Evolutionary conservation across 2,113 vertebrate genomes (phyloP).

Genomic region (Phrynocephalus versicolor): DNA sequence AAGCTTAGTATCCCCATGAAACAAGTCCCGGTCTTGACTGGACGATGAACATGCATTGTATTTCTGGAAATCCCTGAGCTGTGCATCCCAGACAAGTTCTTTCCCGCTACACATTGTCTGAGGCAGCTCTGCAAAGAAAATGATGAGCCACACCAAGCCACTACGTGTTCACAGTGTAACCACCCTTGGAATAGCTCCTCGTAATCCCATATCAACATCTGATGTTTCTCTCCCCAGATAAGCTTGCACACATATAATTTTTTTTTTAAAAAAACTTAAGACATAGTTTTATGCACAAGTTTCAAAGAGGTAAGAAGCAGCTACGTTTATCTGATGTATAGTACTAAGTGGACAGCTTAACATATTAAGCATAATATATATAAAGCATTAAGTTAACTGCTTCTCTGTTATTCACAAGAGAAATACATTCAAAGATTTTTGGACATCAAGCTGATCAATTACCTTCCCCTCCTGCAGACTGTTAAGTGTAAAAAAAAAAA

Average conservation of each 20-base stretch:
- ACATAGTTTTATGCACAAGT: not conserved
- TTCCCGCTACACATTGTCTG: constrained; percentile 25
- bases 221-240: not conserved
- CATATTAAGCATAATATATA: not conserved
- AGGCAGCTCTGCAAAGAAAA: not conserved
- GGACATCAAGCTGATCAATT: constrained; percentile 7
- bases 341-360: not conserved
- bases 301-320: not conserved
- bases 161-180: not conserved
- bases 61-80: constrained; percentile 37
- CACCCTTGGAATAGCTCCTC: not conserved
- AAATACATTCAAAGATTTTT: not conserved
- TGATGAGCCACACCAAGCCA: constrained; percentile 22
- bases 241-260: not conserved
- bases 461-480: constrained; percentile 6
- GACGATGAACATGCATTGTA: constrained; percentile 28
- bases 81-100: constrained; percentile 22
- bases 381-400: too few species aligned
- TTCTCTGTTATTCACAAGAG: not conserved
- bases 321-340: not conserved
- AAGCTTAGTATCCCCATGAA: constrained; percentile 42
- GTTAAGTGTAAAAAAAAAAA: not conserved
- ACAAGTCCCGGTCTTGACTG: constrained; percentile 48
- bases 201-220: not conserved
- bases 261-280: too few species aligned